These are phyloP conservation scores for Tenebrosternarchus preto DNA, from an alignment of 2,113 vertebrate species.

Conservation along the genomic window DNA sequence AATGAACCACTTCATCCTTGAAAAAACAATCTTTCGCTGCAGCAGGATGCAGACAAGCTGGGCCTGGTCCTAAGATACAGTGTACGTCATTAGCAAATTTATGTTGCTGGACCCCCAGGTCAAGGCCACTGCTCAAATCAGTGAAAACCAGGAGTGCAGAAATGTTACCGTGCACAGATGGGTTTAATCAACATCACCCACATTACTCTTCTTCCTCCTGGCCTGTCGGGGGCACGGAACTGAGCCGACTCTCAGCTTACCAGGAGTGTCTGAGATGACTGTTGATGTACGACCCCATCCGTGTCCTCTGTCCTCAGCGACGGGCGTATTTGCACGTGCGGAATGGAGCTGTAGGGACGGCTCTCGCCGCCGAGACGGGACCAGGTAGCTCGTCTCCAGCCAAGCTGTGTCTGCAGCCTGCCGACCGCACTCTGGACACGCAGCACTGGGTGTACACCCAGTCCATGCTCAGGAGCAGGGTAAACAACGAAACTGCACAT, in stretches of 20 bases:
- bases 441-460: slow-evolving; percentile 81
- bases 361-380: slow-evolving; percentile 71
- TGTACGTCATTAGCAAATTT: no score
- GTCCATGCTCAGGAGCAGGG: slow-evolving; percentile 82
- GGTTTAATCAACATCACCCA: background rate
- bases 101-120: no score
- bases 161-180: background rate
- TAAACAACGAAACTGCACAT: slow-evolving; percentile 30
- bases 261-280: no score
- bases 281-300: background rate
- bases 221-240: no score
- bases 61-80: slow-evolving; percentile 64
- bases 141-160: no score
- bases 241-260: no score
- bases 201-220: background rate
- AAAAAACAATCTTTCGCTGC: slow-evolving; percentile 67
- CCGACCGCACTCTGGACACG: slow-evolving; percentile 58
- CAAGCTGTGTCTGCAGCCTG: slow-evolving; percentile 67
- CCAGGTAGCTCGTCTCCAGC: slow-evolving; percentile 61
- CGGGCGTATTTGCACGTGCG: slow-evolving; percentile 76
- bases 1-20: no score
- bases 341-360: slow-evolving; percentile 72
- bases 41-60: slow-evolving; percentile 76
- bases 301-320: slow-evolving; percentile 65
- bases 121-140: no score